Base-by-base conservation (phyloP, 2,113 vertebrate species). In the Sterna hirundo region DNA sequence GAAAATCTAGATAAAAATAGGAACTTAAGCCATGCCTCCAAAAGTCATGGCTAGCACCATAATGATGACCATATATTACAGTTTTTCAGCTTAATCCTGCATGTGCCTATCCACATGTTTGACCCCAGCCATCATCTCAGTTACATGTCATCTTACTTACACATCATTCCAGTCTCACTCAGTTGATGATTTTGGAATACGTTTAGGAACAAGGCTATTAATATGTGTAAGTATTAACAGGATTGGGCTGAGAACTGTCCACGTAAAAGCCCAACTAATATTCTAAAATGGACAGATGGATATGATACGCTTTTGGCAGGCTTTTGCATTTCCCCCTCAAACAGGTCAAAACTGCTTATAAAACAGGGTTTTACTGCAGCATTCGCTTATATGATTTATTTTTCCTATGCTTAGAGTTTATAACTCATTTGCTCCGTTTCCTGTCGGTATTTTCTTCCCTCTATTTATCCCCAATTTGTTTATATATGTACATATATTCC, bases 271-370 rank as follows among this genome's bases (percentile, higher is more conserved):
- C 5, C 19, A 72, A 54, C 36, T 84, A 90, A 77, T 70, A 64
- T 64, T 86, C 52, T 84, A 72, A 94, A 87, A 70, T 69, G 66
- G 61, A 84, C 93, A 96, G 94, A 95, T 95, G 93, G 94, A 85
- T 87, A 66, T 40, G 57, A 87, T 91, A 79, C 0, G 12, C 38
- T 96, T 94, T 96, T 95, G 97, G 93, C 96, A 96, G 74, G 65
- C 78, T 93, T 94, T 49, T 12, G 2, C 32, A 21, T 88, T 93
- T 93, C 40, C 77, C 66, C 17, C 68, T 85, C 57, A 83, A 94
- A 85, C 86, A 91, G 95, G 83, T 96, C 91, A 94, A 65, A 89
- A 92, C 23, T 91, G 88, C 88, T 93, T 93, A 90, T 93, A 93
- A 93, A 97, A 93, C 30, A 88, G 66, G 21, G 10, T 20, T 90